Conservation (phyloP, 2,888 invertebrate species). For the Tryphoninae sp. region DNA sequence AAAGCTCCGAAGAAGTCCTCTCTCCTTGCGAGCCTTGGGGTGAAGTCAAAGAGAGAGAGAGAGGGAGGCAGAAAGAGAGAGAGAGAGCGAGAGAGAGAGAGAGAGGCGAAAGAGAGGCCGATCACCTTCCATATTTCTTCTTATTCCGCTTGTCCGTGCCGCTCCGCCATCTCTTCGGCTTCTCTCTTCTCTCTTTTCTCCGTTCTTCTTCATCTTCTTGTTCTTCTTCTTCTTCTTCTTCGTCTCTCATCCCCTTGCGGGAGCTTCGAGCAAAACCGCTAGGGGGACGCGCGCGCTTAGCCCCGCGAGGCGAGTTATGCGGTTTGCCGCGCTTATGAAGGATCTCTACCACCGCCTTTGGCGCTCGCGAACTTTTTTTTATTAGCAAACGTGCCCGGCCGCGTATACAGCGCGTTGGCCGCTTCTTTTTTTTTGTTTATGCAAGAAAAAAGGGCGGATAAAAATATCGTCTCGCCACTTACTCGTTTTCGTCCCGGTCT, state of each 20-base stretch:
- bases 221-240: background rate
- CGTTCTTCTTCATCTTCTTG: conserved; percentile 28
- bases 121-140: conserved; percentile 80
- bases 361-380: conserved; percentile 50
- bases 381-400: conserved; percentile 60
- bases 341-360: conserved; percentile 42
- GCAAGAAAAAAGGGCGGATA: conserved; percentile 4
- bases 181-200: conserved; percentile 12
- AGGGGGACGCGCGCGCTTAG: conserved; percentile 37
- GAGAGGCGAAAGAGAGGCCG: conserved; percentile 68
- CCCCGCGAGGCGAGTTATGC: conserved; percentile 75
- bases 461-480: conserved; percentile 37
- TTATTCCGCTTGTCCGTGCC: conserved; percentile 70
- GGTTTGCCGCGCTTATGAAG: conserved; percentile 69
- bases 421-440: background rate
- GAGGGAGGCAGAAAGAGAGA: conserved; percentile 38
- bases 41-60: conserved; percentile 49
- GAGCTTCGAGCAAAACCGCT: conserved; percentile 39
- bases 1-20: background rate
- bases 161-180: conserved; percentile 35
- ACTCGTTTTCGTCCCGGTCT: conserved; percentile 36
- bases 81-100: conserved; percentile 9
- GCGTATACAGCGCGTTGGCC: conserved; percentile 18
- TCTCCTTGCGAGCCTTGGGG: background rate
- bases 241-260: background rate